phyloP scores from a whole-genome alignment of 2,113 vertebrate species.

The Echinops telfairi region DNA sequence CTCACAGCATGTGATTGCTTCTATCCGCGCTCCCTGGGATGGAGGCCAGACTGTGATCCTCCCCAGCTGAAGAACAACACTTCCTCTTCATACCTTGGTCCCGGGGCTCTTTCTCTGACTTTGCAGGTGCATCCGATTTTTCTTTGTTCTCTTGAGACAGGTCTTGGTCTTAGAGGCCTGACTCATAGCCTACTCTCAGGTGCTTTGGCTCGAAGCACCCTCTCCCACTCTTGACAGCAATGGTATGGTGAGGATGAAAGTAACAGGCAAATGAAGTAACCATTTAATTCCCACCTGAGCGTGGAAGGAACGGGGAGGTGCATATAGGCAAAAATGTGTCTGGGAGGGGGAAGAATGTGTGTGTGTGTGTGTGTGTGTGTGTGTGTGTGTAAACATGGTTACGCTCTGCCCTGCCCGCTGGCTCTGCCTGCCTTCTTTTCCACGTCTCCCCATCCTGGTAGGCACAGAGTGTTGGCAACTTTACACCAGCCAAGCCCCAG shows the following conservation, averaged over 20 bases:
- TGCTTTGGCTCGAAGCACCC: not conserved
- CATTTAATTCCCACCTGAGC: not conserved
- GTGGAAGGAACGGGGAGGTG: not conserved
- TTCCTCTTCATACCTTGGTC: not conserved
- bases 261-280: not conserved
- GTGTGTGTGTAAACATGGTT: not conserved
- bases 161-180: not conserved
- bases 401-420: not conserved
- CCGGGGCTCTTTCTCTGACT: not conserved
- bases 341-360: not conserved
- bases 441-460: too few relatives aligned
- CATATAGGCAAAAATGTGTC: not conserved
- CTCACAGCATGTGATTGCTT: not conserved
- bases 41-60: not conserved
- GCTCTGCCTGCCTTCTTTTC: fast-evolving
- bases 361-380: not conserved
- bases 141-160: not conserved
- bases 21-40: not conserved
- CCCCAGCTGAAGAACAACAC: not conserved
- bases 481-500: not conserved
- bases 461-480: not conserved
- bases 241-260: not conserved
- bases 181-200: not conserved
- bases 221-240: not conserved
- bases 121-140: not conserved